These are phyloP conservation scores for Pasiphila rectangulata DNA, from an alignment of 2,888 invertebrate species.

Conservation along the genomic window DNA sequence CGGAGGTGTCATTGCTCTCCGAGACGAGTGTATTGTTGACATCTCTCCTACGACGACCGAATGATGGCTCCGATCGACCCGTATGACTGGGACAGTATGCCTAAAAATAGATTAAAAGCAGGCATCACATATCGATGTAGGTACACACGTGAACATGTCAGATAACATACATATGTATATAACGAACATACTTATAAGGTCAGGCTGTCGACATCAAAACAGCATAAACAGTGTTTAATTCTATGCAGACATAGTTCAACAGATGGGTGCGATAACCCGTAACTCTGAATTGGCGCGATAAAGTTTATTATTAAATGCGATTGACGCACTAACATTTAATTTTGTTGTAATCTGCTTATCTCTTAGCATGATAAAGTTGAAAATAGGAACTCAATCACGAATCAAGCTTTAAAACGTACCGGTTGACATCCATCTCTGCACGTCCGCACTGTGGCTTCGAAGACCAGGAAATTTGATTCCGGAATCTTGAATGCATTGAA, in stretches of 20 bases:
- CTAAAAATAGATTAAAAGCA: slow-evolving; percentile 48
- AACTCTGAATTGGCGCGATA: slow-evolving; percentile 41
- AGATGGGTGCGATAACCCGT: slow-evolving; percentile 45
- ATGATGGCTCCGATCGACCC: slow-evolving; percentile 91
- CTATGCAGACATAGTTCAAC: slow-evolving; percentile 27
- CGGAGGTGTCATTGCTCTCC: slow-evolving; percentile 60
- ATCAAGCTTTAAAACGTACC: slow-evolving; percentile 60
- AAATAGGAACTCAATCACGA: background rate
- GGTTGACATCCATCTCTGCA: slow-evolving; percentile 95
- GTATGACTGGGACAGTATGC: slow-evolving; percentile 91
- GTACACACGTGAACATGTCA: slow-evolving; percentile 32
- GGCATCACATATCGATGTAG: slow-evolving; percentile 11
- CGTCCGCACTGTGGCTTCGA: slow-evolving; percentile 94
- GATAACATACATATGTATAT: slow-evolving; percentile 19
- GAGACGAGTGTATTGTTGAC: slow-evolving; percentile 60
- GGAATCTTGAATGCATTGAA: slow-evolving; percentile 97
- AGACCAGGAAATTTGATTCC: slow-evolving; percentile 95
- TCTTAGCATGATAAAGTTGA: slow-evolving; percentile 10
- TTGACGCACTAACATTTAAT: slow-evolving; percentile 54
- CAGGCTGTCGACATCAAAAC: slow-evolving; percentile 27
- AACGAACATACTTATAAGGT: background rate
- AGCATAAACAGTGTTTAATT: slow-evolving; percentile 43
- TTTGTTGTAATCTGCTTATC: slow-evolving; percentile 32
- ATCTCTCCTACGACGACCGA: slow-evolving; percentile 85
- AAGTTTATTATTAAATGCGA: slow-evolving; percentile 42